Evolutionary conservation across 1,140 invertebrate species (phyloP), one percentile per base, ranked within the genome.

Genomic region (Rhagoletis pomonella): DNA sequence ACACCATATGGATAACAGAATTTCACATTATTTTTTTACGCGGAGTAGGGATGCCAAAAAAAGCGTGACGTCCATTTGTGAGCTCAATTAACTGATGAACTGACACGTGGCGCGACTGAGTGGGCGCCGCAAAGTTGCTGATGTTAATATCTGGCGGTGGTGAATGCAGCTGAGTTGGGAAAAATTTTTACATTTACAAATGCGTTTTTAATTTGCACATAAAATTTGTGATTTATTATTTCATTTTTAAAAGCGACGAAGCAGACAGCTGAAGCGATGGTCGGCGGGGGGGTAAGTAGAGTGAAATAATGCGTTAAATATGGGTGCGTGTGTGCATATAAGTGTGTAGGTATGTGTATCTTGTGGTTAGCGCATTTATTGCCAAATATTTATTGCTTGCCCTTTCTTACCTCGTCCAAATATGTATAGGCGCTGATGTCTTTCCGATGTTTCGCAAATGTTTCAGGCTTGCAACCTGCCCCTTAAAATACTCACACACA

Each of bases 51-150:
- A 17, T 42, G 42, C 7, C 39, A 6, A 59, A 85, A 29, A 10
- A 62, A 85, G 84, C 58, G 58, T 85, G 58, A 62, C 55, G 84
- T 42, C 84, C 84, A 62, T 60, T 62, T 59, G 84, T 85, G 19
- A 81, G 73, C 84, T 85, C 84, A 85, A 85, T 85, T 85, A 85
- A 85, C 84, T 60, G 84, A 85, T 85, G 59, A 62, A 85, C 84
- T 47, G 84, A 62, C 55, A 81, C 73, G 73, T 81, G 73, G 50
- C 73, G 73, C 29, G 29, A 29, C 29, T 29, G 29, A 29, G 29
- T 29, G 29, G 29, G 29, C 29, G 29, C 29, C 29, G 29, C 47
- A 7, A 17, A 19, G n/a, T 3, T 55, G 73, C 7, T 58, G 47
- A 29, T 55, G 73, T 19, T 29, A 29, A 17, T 73, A 47, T 47